Evolutionary conservation across 2,888 invertebrate species (phyloP), one percentile per base, ranked within the genome.

Genomic region (Ceraclea dissimilis): DNA sequence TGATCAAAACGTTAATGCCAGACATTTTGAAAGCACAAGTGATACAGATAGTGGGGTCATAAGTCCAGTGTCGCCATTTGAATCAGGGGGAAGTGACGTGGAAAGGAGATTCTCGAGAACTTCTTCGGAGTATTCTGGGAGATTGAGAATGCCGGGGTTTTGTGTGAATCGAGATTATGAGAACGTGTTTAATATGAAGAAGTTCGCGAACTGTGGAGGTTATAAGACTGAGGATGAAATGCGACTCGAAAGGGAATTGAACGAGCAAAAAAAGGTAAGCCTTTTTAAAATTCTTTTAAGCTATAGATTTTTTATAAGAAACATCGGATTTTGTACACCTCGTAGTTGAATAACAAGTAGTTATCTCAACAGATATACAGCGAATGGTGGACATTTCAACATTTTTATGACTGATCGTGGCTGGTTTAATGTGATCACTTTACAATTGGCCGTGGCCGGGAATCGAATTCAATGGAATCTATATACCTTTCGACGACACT

Each of bases 31-130:
- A 49, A 76, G 71, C 64, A 73, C 79, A 62, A 83, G 83, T 69
- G 83, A 83, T 70, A 80, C 81, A 11, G 83, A 83, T 66, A 83
- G 83, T 67, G 83, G 83, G 2, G 82, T 83, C 64, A 68, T 83
- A 48, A 82, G 82, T 63, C 82, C 82, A 1, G 81, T 79, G 63
- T 82, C 83, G 20, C 82, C 82, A 0, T 76, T 80, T 53, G 82
- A 81, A 17, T 48, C 43, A 43, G 55, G 52, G 2, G 55, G 52
- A 2, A 54, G 55, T 16, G 58, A 58, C 2, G 52, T 26, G 6
- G 59, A 59, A 13, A 57, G 51, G 26, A 57, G 54, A 19, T 43
- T 21, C 20, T 58, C 58, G 2, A 58, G 51, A 33, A 58, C 51
- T 16, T 58, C 58, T 17, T 52, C 57, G 16, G 33, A 19, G 2